These are phyloP conservation scores for Neria commutata DNA, from an alignment of 2,888 invertebrate genomes.

Conservation along the genomic window DNA sequence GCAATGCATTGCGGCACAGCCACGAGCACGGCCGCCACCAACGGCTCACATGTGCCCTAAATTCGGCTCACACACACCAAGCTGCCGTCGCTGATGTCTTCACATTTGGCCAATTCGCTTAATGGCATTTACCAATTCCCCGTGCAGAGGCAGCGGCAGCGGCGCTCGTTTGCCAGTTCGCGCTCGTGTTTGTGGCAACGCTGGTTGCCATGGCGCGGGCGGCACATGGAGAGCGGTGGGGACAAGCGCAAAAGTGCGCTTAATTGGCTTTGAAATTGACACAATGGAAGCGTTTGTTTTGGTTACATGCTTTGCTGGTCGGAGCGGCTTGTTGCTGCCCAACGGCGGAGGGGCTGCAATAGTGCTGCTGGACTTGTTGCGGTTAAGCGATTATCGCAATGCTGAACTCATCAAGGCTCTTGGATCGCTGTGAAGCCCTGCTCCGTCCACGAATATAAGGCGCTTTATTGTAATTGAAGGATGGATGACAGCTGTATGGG, in stretches of 20 bases:
- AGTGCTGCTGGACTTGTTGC: constrained; percentile 13
- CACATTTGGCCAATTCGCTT: constrained; percentile 25
- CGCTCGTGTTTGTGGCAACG: too few relatives aligned
- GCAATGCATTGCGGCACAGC: too few relatives aligned
- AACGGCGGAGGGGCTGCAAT: background rate
- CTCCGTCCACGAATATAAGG: too few relatives aligned
- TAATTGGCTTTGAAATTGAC: constrained; percentile 15
- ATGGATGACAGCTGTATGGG: too few relatives aligned
- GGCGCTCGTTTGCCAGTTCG: too few relatives aligned
- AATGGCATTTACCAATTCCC: constrained; percentile 8
- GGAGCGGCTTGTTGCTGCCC: background rate
- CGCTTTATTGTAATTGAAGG: too few relatives aligned
- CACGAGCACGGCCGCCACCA: too few relatives aligned
- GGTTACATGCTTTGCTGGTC: background rate
- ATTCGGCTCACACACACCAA: background rate
- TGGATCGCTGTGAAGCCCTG: too few relatives aligned
- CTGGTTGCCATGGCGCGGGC: too few relatives aligned
- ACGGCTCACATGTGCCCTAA: constrained; percentile 3
- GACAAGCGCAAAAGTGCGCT: background rate
- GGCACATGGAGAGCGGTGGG: background rate
- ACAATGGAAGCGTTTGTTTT: constrained; percentile 9
- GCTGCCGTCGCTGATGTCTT: constrained; percentile 13
- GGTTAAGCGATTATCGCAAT: constrained; percentile 11
- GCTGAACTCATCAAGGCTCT: too few relatives aligned
- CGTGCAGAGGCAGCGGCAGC: too few relatives aligned